phyloP scores from a whole-genome alignment of 2,797 vertebrate genomes.

The Alauda arvensis region DNA sequence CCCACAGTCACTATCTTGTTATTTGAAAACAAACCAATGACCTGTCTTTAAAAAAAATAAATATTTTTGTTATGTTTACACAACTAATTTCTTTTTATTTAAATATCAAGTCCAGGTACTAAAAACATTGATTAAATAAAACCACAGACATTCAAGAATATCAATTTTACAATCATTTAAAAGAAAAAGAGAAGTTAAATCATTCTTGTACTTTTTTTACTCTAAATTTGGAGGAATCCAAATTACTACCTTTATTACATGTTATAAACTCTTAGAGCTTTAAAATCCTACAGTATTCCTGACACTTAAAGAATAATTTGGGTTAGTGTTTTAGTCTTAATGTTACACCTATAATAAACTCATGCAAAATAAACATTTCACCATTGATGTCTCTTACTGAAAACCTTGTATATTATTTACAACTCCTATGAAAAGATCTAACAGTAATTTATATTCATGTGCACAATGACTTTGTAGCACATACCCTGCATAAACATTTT shows the following conservation, averaged over 20 bases:
- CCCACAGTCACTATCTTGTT: not conserved
- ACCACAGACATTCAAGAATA: not conserved
- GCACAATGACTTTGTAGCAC: not conserved
- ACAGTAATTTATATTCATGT: not conserved
- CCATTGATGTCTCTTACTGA: not conserved
- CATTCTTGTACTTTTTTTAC: not conserved
- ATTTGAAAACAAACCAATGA: not conserved
- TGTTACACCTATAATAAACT: not conserved
- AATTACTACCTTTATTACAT: not conserved
- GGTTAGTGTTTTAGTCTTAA: not conserved
- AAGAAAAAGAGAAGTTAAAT: not conserved
- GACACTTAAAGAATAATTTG: not conserved
- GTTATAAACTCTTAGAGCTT: not conserved
- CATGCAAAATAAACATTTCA: not conserved
- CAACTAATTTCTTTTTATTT: not conserved
- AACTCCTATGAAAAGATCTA: not conserved
- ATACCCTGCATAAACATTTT: not conserved
- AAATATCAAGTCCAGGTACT: not conserved
- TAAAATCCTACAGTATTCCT: not conserved
- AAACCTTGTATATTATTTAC: slow-evolving; percentile 10
- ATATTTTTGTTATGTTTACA: not conserved
- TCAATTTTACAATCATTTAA: not conserved
- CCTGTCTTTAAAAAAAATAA: not conserved
- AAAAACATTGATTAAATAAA: not conserved
- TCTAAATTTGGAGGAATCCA: not conserved